Evolutionary conservation across 1,140 invertebrate species (phyloP), one percentile per base, ranked within the genome.

Genomic region (Linepithema humile): DNA sequence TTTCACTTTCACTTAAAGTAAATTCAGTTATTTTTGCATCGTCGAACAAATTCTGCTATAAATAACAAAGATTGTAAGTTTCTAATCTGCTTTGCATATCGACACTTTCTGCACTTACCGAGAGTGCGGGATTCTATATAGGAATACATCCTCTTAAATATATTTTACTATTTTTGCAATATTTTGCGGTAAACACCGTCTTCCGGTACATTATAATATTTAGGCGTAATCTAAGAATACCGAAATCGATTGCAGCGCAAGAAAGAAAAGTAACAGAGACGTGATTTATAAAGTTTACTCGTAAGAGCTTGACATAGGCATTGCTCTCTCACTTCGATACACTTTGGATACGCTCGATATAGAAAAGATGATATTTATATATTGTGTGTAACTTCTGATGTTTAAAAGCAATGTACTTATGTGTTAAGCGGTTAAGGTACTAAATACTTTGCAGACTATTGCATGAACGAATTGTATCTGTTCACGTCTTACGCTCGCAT

Each of bases 191-290:
- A 53, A 87, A 90, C 90, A 89, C 82, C 90, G 93, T 94, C 92
- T 94, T 94, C 92, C 92, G 90, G 87, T 86, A 91, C 88, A 90
- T 85, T 92, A 90, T 91, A 91, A 92, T 75, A 80, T 91, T 90
- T 91, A 84, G 62, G 80, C 59, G 67, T 90, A 91, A 85, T 85
- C 85, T 91, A 91, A 89, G 89, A 23, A 57, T 70, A 50, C 26
- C 48, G 17, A 32, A 72, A 60, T 83, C 50, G 57, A 53, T 67
- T 48, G 57, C 45, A 77, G 69, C 43, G 20, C 26, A 23, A 84
- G 7, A 4, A 32, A 55, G n/a, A 83, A 53, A 72, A 65, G 50
- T n/a, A 15, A 38, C 23, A 60, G 67, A 53, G 20, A 32, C 32
- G 23, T n/a, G n/a, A n/a, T 89, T 83, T 85, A 64, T 74, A 86